Conservation (phyloP, 1,140 invertebrate genomes). For the Harpegnathos saltator region DNA sequence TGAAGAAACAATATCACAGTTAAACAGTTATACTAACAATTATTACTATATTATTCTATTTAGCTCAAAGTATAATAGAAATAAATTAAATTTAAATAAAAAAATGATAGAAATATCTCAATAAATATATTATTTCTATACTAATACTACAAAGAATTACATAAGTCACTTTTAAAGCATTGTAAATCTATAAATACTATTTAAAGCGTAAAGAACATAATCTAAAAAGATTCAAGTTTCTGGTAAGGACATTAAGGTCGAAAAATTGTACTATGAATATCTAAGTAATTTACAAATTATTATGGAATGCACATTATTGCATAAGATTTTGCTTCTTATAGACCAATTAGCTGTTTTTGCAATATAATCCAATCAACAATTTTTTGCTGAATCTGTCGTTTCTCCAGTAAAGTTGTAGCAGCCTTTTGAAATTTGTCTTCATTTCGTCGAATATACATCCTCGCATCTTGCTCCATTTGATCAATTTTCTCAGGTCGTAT, state of each 20-base stretch:
- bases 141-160: not conserved
- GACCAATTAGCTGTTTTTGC: slow-evolving; percentile 77
- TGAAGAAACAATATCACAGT: slow-evolving; percentile 45
- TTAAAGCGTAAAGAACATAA: not conserved
- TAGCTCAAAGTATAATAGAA: slow-evolving; percentile 6
- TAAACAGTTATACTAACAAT: slow-evolving; percentile 22
- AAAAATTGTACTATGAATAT: slow-evolving; percentile 31
- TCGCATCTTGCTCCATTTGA: slow-evolving; percentile 89
- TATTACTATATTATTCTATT: not conserved
- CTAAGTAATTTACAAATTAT: not conserved
- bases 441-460: slow-evolving; percentile 92
- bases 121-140: not conserved
- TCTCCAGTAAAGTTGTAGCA: slow-evolving; percentile 85
- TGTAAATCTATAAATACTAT: slow-evolving; percentile 4
- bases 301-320: slow-evolving; percentile 47
- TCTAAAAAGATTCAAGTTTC: not conserved
- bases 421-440: slow-evolving; percentile 90
- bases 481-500: slow-evolving; percentile 89
- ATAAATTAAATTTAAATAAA: slow-evolving; percentile 13
- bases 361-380: slow-evolving; percentile 85
- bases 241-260: not conserved
- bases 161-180: not conserved
- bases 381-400: slow-evolving; percentile 83
- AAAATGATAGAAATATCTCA: not conserved
- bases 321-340: slow-evolving; percentile 61